Evolutionary conservation across 2,888 invertebrate genomes (phyloP).

Genomic region (Apamea anceps): DNA sequence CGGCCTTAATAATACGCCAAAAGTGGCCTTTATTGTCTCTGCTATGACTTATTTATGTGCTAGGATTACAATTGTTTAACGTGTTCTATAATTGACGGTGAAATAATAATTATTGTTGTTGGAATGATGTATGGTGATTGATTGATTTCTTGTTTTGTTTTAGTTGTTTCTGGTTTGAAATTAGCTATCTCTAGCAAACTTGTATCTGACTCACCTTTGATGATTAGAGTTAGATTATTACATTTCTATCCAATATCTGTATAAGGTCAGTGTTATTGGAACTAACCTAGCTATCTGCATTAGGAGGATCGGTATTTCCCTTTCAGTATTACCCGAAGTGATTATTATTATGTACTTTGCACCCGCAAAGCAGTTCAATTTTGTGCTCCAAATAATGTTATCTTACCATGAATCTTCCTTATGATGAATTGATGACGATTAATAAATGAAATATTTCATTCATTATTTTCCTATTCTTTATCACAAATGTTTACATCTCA

Average conservation of each 20-base stretch:
- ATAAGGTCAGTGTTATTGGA: slow-evolving; percentile 15
- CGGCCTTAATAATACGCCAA: slow-evolving; percentile 75
- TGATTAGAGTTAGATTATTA: slow-evolving; percentile 18
- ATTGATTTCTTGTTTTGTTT: slow-evolving; percentile 41
- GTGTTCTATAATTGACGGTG: slow-evolving; percentile 49
- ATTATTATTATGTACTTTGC: background rate
- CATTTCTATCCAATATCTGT: slow-evolving; percentile 13
- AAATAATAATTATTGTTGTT: slow-evolving; percentile 57
- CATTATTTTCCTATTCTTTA: slow-evolving; percentile 22
- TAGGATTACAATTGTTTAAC: slow-evolving; percentile 52
- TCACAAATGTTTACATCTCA: slow-evolving; percentile 37
- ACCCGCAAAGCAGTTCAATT: background rate
- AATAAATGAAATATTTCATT: slow-evolving; percentile 27
- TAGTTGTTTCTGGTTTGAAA: slow-evolving; percentile 26
- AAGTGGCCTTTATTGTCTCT: slow-evolving; percentile 58
- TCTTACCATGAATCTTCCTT: no score
- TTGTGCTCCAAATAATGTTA: background rate
- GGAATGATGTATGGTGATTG: slow-evolving; percentile 47
- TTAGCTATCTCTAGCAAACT: slow-evolving; percentile 10
- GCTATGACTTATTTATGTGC: slow-evolving; percentile 56
- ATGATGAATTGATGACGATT: background rate
- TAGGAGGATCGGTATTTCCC: background rate
- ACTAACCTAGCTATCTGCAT: slow-evolving; percentile 1
- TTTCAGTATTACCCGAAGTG: background rate
- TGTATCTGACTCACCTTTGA: slow-evolving; percentile 18